Evolutionary conservation across 2,113 vertebrate species (phyloP).

Genomic region (Phalacrocorax aristotelis): DNA sequence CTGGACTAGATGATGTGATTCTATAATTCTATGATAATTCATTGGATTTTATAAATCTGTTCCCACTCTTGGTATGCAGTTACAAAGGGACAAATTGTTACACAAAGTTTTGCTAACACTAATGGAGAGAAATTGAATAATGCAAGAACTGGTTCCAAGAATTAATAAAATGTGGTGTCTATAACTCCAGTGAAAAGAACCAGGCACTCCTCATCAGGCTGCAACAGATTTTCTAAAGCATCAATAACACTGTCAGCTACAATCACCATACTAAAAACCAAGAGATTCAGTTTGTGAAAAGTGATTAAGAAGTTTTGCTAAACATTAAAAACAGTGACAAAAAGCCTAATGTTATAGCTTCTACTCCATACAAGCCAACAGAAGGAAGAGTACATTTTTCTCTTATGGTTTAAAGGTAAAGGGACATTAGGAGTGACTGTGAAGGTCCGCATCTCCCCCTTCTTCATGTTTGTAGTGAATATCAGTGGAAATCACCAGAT

Average conservation of each 20-base stretch:
- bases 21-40: background rate
- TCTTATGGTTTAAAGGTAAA: background rate
- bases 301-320: background rate
- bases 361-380: background rate
- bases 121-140: background rate
- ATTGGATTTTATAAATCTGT: background rate
- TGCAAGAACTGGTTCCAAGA: background rate
- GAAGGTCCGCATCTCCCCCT: slow-evolving; percentile 10
- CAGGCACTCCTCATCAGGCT: background rate
- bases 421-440: background rate
- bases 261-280: background rate
- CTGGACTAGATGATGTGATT: background rate
- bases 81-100: background rate
- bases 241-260: background rate
- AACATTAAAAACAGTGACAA: background rate
- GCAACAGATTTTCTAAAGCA: background rate
- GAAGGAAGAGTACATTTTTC: background rate
- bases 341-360: background rate
- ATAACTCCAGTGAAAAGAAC: background rate
- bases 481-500: slow-evolving; percentile 69
- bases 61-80: background rate
- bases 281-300: background rate
- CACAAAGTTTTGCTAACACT: background rate
- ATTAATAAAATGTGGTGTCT: background rate
- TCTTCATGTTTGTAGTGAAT: slow-evolving; percentile 37